Conservation (phyloP, 2,113 vertebrate genomes). For the Thalassarche chlororhynchos region DNA sequence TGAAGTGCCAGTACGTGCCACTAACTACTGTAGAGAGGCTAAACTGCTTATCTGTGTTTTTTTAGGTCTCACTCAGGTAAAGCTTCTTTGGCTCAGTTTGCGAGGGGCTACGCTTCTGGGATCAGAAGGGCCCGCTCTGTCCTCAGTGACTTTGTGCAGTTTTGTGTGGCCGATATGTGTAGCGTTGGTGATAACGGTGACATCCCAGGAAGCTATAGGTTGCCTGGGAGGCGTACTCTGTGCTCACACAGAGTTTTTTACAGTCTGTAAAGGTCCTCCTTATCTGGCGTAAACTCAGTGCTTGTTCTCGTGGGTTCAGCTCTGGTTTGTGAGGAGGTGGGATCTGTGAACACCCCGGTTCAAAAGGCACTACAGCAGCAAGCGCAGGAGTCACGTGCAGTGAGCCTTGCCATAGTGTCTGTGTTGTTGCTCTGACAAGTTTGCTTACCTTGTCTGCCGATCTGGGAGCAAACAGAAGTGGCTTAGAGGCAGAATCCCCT, state of each 20-base stretch:
- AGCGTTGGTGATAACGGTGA: neutral
- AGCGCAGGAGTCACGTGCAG: accelerated
- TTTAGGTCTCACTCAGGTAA: neutral
- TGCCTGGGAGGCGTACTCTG: neutral
- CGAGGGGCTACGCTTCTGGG: neutral
- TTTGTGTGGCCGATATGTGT: neutral
- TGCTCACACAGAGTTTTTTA: neutral
- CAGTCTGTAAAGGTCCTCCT: neutral
- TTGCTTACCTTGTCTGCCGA: neutral
- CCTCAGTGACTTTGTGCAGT: neutral
- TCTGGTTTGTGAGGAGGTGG: neutral
- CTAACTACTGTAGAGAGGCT: neutral
- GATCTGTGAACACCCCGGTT: neutral
- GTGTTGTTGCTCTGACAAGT: neutral
- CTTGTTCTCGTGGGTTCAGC: neutral
- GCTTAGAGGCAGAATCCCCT: neutral
- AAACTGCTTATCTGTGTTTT: neutral
- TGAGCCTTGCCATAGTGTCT: accelerated
- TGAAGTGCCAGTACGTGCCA: neutral
- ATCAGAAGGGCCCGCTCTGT: neutral
- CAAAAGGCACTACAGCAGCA: neutral
- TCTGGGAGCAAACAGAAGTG: neutral
- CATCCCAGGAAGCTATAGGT: neutral
- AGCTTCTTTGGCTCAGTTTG: neutral
- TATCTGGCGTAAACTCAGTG: neutral